Conservation (phyloP, 2,113 vertebrate species). For the Myotis brandtii region DNA sequence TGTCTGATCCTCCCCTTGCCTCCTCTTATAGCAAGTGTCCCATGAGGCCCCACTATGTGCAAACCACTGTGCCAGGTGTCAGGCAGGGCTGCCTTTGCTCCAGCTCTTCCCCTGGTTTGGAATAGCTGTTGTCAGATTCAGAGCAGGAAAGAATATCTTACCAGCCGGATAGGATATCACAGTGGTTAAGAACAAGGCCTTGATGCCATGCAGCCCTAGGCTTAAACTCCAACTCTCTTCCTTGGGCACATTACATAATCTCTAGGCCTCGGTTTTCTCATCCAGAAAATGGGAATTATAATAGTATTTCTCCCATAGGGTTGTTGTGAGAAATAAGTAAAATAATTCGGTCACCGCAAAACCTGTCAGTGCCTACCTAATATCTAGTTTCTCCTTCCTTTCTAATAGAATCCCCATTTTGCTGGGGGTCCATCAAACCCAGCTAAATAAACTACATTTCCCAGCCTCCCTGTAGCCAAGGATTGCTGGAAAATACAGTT, state of each 20-base stretch:
- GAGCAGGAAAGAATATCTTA: not conserved
- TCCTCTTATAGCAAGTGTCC: not conserved
- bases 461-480: not conserved
- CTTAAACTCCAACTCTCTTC: not conserved
- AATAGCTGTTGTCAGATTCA: not conserved
- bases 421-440: not conserved
- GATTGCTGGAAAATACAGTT: not conserved
- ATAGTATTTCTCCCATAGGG: not conserved
- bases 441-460: slow-evolving; percentile 7
- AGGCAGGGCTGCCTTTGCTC: not conserved
- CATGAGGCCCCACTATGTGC: not conserved
- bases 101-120: not conserved
- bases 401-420: not conserved
- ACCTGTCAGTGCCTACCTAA: not conserved
- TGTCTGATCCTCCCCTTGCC: not conserved
- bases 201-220: not conserved
- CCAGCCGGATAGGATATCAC: not conserved
- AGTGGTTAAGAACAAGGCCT: not conserved
- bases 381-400: not conserved
- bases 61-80: not conserved
- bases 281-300: not conserved
- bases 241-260: not conserved
- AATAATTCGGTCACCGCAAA: not conserved
- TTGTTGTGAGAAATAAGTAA: not conserved
- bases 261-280: not conserved